A percentile compares a stretch with the other conserved stretches of the same genome.
Evolutionary conservation across 2,113 vertebrate species (phyloP).

Genomic region (Candoia aspera): DNA sequence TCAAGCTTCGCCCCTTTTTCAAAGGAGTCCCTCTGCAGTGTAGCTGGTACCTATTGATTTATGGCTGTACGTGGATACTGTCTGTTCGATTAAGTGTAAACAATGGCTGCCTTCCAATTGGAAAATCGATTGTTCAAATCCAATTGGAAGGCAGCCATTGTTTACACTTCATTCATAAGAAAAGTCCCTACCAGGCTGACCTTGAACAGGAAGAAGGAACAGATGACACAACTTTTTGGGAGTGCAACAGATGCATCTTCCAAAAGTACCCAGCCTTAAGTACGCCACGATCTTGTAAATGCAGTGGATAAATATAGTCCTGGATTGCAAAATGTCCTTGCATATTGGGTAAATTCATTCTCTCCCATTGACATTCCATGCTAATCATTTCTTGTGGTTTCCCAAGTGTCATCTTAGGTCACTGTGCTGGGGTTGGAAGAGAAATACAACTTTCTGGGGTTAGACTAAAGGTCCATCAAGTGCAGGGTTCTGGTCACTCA

Average conservation of each 20-base stretch:
- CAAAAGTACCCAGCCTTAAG: background rate
- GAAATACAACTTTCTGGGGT: background rate
- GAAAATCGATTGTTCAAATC: too few species aligned
- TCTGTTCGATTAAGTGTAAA: background rate
- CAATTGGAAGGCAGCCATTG: constrained; percentile 14
- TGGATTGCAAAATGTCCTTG: background rate
- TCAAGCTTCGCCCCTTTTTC: background rate
- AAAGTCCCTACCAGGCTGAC: constrained; percentile 1
- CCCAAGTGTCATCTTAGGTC: background rate
- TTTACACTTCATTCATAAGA: constrained; percentile 25
- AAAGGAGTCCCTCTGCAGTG: background rate
- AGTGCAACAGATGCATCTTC: constrained; percentile 24
- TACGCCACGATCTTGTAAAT: constrained; percentile 9
- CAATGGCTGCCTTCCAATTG: too few species aligned
- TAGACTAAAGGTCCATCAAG: background rate
- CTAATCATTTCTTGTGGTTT: background rate
- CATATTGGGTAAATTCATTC: background rate
- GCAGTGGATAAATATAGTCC: constrained; percentile 4
- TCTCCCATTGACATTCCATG: fast-evolving
- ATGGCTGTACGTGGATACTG: constrained; percentile 24
- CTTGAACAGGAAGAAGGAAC: background rate
- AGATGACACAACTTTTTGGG: background rate
- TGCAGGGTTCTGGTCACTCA: background rate
- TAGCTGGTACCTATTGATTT: background rate
- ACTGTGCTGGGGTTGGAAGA: background rate